Base-by-base conservation (phyloP, 2,113 vertebrate genomes). In the Eleginops maclovinus region DNA sequence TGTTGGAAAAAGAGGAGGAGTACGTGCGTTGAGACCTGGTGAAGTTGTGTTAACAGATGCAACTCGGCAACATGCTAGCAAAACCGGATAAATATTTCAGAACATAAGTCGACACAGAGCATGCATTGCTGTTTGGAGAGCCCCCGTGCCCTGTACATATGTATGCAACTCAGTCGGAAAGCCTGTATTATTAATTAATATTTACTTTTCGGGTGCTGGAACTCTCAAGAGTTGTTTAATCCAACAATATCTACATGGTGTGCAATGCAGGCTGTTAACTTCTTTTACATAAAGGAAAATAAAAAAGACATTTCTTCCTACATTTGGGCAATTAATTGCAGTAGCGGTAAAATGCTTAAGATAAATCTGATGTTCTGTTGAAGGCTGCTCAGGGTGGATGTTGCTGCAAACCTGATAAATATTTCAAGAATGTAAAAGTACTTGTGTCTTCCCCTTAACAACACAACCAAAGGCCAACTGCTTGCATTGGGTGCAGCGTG, bases 41-140 rank as follows among this genome's bases (percentile, higher is more conserved):
- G 16, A 74, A 87, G 28, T 28, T 17, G 60, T 80, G 75, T 85
- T 85, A 80, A 90, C 70, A 66, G 49, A 80, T 66, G 75, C 84
- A 19, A 72, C 76, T 61, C 40, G 9, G 9, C 82, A 74, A 36
- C 77, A 75, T 47, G 75, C 70, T 66, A n/a, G 75, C 79, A 85
- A 84, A 87, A 84, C 62, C 64, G 66, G 65, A 82, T 84, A 66
- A 92, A 93, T 93, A 85, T 89, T 93, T 89, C 75, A 89, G 54
- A 47, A 36, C 36, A 9, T 22, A 76, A 83, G 72, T 74, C 50
- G 47, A 77, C 68, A 64, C 43, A 44, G 62, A 59, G 72, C 83
- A 65, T 51, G 60, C 55, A 50, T 22, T 22, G 43, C 78, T 58
- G 43, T 67, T 75, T 58, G 72, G 75, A 83, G 56, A 64, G 54